These are phyloP conservation scores for Chrysopilus asiliformis DNA, from an alignment of 2,888 invertebrate species.

Conservation along the genomic window DNA sequence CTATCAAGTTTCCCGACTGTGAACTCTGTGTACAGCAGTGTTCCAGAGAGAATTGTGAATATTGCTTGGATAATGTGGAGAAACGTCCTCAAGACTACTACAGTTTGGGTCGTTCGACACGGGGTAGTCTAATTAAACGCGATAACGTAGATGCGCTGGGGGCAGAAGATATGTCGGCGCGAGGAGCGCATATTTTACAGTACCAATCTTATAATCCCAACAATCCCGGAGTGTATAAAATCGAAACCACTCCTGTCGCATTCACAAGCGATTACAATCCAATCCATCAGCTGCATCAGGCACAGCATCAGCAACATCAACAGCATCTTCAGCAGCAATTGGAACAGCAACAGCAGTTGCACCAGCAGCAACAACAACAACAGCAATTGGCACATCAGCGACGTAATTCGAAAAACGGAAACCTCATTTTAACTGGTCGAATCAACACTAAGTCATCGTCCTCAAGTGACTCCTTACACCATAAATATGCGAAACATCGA, in stretches of 20 bases:
- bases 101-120: conserved; percentile 2
- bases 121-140: not conserved
- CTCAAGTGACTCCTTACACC: conserved; percentile 34
- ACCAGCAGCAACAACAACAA: conserved; percentile 12
- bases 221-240: conserved; percentile 36
- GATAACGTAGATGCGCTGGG: conserved; percentile 8
- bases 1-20: conserved; percentile 27
- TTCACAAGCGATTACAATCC: conserved; percentile 36
- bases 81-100: conserved; percentile 1
- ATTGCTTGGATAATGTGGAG: conserved; percentile 20
- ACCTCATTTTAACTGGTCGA: conserved; percentile 7
- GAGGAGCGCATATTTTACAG: conserved; percentile 30
- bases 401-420: conserved; percentile 8
- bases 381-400: conserved; percentile 15
- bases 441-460: conserved; percentile 35
- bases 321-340: conserved; percentile 11
- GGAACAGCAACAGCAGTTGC: conserved; percentile 9
- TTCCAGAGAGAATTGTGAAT: conserved; percentile 30
- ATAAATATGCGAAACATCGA: conserved; percentile 21
- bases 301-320: conserved; percentile 18
- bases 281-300: conserved; percentile 30
- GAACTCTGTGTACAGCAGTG: conserved; percentile 34
- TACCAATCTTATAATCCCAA: conserved; percentile 37
- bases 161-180: conserved; percentile 13
- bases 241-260: conserved; percentile 35